Evolutionary conservation across 2,888 invertebrate genomes (phyloP), one percentile per base, ranked within the genome.

Genomic region (Choristoneura rosaceana): DNA sequence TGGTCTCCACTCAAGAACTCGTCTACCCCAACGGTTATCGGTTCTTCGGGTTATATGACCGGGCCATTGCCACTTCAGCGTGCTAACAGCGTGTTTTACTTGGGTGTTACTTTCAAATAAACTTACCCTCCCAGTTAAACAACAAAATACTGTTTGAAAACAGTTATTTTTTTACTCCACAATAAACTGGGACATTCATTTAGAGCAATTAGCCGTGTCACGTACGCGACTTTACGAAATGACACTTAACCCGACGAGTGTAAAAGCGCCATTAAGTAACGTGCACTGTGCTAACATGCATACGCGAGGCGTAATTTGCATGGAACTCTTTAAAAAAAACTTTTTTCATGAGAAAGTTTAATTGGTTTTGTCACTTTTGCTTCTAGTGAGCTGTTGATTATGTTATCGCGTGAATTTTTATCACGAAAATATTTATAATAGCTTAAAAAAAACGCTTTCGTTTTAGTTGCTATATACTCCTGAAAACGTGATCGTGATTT

Each of bases 261-360:
- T 50, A 34, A 33, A 50, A 55, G 50, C 34, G 34, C 34, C 64
- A 50, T 50, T 38, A 64, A 50, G 34, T 64, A 64, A 64, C 50
- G 9, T 33, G 7, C 12, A 47, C 14, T 17, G 63, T 64, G 25
- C 9, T 62, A 47, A 9, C 45, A 14, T 62, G 62, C 62, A 45
- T 33, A 25, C 25, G 8, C 45, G 14, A 17, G 17, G 43, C 12
- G 12, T 61, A 61, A 61, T 61, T 61, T 61, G 17, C 43, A 10
- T 34, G 10, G 61, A 5, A 5, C 15, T 43, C 7, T 43, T 43
- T 9, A 61, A 61, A 41, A 15, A 25, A 1, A 25, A 4, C 9
- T 15, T 7, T 15, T 17, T 15, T 38, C 1, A 7, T n/a, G 50
- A 1, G 43, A 10, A 43, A 43, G n/a, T 47, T 47, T n/a, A 47